Evolutionary conservation across 2,113 vertebrate genomes (phyloP).

Genomic region (Anseranas semipalmata): DNA sequence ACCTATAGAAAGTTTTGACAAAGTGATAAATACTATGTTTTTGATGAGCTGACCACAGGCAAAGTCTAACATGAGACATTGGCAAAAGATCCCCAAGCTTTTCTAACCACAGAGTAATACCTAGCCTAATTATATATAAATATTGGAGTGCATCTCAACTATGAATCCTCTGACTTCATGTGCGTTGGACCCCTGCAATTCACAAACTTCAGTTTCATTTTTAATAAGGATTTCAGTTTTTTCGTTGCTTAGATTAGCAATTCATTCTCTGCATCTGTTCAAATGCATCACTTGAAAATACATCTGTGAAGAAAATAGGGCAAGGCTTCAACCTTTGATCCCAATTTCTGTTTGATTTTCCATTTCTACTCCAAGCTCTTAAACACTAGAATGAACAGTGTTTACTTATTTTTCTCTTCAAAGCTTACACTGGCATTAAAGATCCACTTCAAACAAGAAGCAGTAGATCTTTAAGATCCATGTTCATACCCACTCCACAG

Average conservation of each 20-base stretch:
- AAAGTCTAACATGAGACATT: background rate
- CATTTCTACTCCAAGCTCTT: background rate
- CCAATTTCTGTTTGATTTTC: background rate
- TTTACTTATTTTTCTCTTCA: background rate
- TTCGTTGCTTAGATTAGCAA: background rate
- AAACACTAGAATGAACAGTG: background rate
- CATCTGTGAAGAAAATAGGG: background rate
- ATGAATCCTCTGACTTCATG: background rate
- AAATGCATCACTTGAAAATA: background rate
- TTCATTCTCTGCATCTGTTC: background rate
- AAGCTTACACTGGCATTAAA: slow-evolving; percentile 6
- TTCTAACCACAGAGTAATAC: rapidly evolving
- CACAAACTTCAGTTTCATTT: background rate
- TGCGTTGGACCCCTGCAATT: background rate
- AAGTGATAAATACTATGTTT: background rate
- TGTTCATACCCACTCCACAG: background rate
- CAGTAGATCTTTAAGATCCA: background rate
- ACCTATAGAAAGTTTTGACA: background rate
- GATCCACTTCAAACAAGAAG: slow-evolving; percentile 14
- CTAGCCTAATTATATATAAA: background rate
- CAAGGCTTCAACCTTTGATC: background rate
- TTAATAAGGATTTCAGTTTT: background rate
- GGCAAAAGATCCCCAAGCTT: background rate
- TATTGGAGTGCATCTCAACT: rapidly evolving
- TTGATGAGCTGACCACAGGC: background rate